Percentiles rank a stretch among this genome's conserved stretches.
phyloP scores from a whole-genome alignment of 1,140 invertebrate genomes.

The Penaeus chinensis region DNA sequence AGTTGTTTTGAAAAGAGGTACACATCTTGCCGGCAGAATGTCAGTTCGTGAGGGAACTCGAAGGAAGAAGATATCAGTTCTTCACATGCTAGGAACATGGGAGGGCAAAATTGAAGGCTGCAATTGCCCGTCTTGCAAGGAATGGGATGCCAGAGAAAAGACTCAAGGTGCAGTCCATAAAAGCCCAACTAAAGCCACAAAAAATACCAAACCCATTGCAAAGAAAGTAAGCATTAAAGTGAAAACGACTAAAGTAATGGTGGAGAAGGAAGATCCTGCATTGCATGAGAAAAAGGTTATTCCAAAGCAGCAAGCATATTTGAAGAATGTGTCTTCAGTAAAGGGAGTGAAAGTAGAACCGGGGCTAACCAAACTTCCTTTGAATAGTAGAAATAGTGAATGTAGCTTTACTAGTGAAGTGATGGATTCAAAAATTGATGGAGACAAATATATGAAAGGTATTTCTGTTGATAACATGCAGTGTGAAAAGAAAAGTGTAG shows the following conservation, averaged over 20 bases:
- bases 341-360: neutral
- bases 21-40: constrained; percentile 1
- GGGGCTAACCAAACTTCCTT: no score
- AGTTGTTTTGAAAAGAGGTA: no score
- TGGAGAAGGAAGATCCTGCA: neutral
- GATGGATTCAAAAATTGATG: no score
- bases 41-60: constrained; percentile 53
- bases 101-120: constrained; percentile 57
- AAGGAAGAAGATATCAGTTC: constrained; percentile 60
- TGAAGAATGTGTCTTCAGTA: neutral
- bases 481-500: no score
- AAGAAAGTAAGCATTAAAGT: constrained; percentile 44
- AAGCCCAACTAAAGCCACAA: constrained; percentile 30
- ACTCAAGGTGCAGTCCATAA: neutral
- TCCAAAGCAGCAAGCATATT: neutral
- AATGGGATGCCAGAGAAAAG: constrained; percentile 41
- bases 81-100: constrained; percentile 58
- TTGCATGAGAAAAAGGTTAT: neutral
- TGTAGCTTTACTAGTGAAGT: no score
- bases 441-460: no score
- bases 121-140: constrained; percentile 56
- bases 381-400: no score
- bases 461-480: no score
- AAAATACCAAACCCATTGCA: constrained; percentile 28
- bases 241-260: constrained; percentile 35